A percentile compares a stretch with the other conserved stretches of the same genome.
These are phyloP conservation scores for Plebejus argus DNA, from an alignment of 2,888 invertebrate genomes.

Conservation along the genomic window DNA sequence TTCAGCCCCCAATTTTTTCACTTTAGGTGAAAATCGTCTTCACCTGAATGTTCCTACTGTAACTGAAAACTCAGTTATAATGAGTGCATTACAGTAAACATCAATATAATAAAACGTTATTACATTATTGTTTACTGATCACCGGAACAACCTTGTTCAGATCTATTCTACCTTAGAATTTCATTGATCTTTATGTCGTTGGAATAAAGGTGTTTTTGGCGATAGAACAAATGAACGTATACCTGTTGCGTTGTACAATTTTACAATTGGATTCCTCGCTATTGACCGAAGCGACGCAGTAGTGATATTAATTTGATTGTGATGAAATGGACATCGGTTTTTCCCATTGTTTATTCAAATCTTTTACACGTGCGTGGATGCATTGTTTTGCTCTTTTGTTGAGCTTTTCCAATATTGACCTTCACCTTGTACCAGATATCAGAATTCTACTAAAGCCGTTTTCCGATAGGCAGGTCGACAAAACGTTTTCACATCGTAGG, in stretches of 20 bases:
- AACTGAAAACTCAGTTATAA: background rate
- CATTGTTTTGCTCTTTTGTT: slow-evolving; percentile 9
- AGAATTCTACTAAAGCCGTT: background rate
- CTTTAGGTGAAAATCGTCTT: too few species aligned
- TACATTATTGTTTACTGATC: background rate
- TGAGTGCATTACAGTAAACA: background rate
- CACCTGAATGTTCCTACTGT: background rate
- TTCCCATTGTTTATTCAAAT: slow-evolving; percentile 2
- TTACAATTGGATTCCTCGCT: slow-evolving; percentile 3
- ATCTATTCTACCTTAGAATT: background rate
- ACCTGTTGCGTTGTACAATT: slow-evolving; percentile 11
- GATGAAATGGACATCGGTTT: slow-evolving; percentile 12
- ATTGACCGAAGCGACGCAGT: background rate
- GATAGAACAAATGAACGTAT: background rate
- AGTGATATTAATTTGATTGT: slow-evolving; percentile 1
- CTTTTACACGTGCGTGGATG: background rate
- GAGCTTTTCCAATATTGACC: slow-evolving; percentile 7
- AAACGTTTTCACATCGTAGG: background rate
- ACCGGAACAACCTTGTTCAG: background rate
- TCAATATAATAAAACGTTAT: background rate
- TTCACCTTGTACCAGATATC: background rate
- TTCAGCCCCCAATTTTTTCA: too few species aligned
- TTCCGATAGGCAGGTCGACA: background rate
- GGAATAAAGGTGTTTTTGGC: background rate
- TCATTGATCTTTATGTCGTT: background rate